phyloP scores from a whole-genome alignment of 2,888 invertebrate genomes.

The Tridacna crocea region DNA sequence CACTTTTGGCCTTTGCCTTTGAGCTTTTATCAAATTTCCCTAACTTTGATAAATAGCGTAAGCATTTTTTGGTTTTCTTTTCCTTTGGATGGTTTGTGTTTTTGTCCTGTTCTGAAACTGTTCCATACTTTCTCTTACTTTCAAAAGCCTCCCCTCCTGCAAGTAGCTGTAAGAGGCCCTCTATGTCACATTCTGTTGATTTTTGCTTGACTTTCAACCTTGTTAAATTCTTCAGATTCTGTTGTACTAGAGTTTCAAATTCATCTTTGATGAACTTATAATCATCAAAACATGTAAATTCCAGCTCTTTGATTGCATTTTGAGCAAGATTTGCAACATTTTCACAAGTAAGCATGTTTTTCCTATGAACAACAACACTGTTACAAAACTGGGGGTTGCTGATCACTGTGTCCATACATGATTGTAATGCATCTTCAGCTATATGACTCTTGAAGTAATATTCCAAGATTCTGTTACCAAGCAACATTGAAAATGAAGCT shows the following conservation, averaged over 20 bases:
- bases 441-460: slow-evolving; percentile 39
- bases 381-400: slow-evolving; percentile 37
- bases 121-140: not conserved
- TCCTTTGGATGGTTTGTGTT: slow-evolving; percentile 8
- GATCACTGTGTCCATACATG: slow-evolving; percentile 27
- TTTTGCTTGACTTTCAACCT: slow-evolving; percentile 19
- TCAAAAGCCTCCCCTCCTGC: slow-evolving; percentile 10
- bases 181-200: slow-evolving; percentile 9
- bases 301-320: slow-evolving; percentile 32
- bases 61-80: slow-evolving; percentile 20
- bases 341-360: slow-evolving; percentile 28
- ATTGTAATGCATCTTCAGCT: slow-evolving; percentile 14
- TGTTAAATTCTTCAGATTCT: slow-evolving; percentile 24
- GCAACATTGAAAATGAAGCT: slow-evolving; percentile 31
- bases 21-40: not conserved
- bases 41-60: slow-evolving; percentile 12
- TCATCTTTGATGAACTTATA: slow-evolving; percentile 9
- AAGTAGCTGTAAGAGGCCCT: slow-evolving; percentile 10
- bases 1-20: not conserved
- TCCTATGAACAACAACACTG: slow-evolving; percentile 24
- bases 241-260: slow-evolving; percentile 28
- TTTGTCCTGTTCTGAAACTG: slow-evolving; percentile 1
- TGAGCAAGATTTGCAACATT: slow-evolving; percentile 35
- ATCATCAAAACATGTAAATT: slow-evolving; percentile 36
- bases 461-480: slow-evolving; percentile 45